Evolutionary conservation across 2,797 vertebrate species (phyloP), one percentile per base, ranked within the genome.

Genomic region (Periparus ater): DNA sequence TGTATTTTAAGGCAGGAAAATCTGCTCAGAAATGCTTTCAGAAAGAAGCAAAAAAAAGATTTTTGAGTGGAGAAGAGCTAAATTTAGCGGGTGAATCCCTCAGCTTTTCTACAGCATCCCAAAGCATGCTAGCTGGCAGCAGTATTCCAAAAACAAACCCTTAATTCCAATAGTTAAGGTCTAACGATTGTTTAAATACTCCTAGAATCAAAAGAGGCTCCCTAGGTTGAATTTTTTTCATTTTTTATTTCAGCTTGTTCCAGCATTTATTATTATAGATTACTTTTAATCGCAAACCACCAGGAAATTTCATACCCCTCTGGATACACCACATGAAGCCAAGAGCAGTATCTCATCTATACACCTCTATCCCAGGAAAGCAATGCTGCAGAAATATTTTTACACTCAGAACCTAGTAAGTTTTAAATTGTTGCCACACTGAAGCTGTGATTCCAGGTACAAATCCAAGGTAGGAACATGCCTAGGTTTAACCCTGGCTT

Each of bases 61-160:
- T 50, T 91, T 74, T 71, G n/a, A 91, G 55, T 14, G 12, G 22
- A 91, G 44, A 85, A 87, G 45, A 61, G 30, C 40, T 93, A 85
- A 89, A 93, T 95, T 89, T 89, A 85, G 85, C 50, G 85, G 72
- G 65, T 91, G 70, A 95, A 91, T 85, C 72, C 81, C 61, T 79
- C 68, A 67, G 91, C 74, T 79, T 84, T 79, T 73, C 55, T 70
- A 55, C 11, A 72, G 67, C 79, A 94, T 30, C 63, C 57, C 26
- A 71, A 77, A 65, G 50, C 61, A 61, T 18, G 22, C 18, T 82
- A 63, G 53, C 65, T 79, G 84, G 87, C 81, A 96, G 84, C 45
- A 55, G 30, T 32, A 75, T 17, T 60, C 55, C 73, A 51, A 83
- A 94, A 94, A 78, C 62, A 88, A 85, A 75, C 19, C 17, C 36